Conservation (phyloP, 2,888 invertebrate genomes). For the Athalia cordata region DNA sequence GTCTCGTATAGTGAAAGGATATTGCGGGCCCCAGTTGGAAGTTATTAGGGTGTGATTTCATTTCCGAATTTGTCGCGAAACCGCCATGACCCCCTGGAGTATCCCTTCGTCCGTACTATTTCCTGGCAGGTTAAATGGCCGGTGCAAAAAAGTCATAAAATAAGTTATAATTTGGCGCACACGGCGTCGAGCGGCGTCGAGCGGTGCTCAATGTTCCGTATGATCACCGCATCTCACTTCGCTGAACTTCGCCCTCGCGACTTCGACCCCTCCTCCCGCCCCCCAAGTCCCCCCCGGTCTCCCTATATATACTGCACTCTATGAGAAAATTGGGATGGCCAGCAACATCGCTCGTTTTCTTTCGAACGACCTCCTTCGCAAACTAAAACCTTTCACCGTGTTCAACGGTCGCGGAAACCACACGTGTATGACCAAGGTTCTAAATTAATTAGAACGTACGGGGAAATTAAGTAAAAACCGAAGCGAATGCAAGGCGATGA, state of each 20-base stretch:
- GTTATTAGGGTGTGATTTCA: constrained; percentile 72
- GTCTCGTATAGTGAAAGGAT: not conserved
- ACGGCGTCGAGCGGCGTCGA: constrained; percentile 63
- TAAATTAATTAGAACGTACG: constrained; percentile 35
- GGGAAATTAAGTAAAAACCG: not conserved
- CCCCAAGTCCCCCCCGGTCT: constrained; percentile 48
- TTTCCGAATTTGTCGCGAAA: constrained; percentile 66
- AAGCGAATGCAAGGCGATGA: not conserved
- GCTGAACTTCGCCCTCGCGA: constrained; percentile 65
- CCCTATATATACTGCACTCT: constrained; percentile 13
- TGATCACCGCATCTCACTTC: constrained; percentile 71
- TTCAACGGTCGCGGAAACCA: not conserved
- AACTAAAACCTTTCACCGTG: not conserved
- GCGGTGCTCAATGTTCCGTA: constrained; percentile 71
- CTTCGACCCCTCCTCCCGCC: constrained; percentile 48
- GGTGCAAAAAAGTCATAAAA: constrained; percentile 73
- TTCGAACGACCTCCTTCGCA: constrained; percentile 12
- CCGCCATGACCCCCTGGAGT: constrained; percentile 49
- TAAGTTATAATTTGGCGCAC: constrained; percentile 74
- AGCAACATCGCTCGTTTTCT: constrained; percentile 26
- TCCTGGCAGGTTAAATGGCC: constrained; percentile 70
- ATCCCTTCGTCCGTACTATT: constrained; percentile 40
- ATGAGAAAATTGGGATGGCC: constrained; percentile 22
- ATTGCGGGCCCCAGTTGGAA: constrained; percentile 58
- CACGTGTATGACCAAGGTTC: not conserved